Conservation (phyloP, 2,888 invertebrate genomes). For the Rhagonycha lutea region DNA sequence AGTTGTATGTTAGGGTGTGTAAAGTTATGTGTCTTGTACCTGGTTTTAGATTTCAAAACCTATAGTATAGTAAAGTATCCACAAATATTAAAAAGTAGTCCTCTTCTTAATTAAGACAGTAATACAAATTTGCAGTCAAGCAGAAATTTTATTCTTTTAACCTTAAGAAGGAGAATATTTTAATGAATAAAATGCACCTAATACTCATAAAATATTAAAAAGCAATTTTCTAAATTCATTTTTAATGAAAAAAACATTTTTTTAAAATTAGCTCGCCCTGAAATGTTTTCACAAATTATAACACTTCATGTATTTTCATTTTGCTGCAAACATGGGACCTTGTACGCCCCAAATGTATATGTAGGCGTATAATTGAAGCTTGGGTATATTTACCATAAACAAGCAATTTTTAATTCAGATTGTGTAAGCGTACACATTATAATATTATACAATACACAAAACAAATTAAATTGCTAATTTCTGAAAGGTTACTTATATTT, state of each 20-base stretch:
- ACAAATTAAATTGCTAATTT: neutral
- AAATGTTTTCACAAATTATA: neutral
- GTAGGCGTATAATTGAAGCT: neutral
- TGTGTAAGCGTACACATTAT: neutral
- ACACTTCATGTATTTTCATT: neutral
- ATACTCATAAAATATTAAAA: neutral
- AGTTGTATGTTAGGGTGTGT: too few species aligned
- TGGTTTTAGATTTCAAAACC: too few species aligned
- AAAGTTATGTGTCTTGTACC: too few species aligned
- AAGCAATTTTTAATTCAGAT: neutral
- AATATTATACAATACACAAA: neutral
- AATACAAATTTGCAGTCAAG: too few species aligned
- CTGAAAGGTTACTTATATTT: neutral
- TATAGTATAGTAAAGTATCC: too few species aligned
- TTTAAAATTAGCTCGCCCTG: neutral
- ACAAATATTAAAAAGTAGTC: too few species aligned
- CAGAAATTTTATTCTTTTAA: too few species aligned
- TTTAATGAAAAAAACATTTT: neutral
- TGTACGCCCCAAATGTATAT: neutral
- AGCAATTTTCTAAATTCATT: neutral
- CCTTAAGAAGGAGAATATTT: too few species aligned
- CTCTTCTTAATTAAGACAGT: too few species aligned
- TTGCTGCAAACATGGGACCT: neutral
- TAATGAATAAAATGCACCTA: too few species aligned
- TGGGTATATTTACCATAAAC: neutral